These are phyloP conservation scores for Ptychodera flava DNA, from an alignment of 35 echinoderm and acorn worm species.

Conservation along the genomic window DNA sequence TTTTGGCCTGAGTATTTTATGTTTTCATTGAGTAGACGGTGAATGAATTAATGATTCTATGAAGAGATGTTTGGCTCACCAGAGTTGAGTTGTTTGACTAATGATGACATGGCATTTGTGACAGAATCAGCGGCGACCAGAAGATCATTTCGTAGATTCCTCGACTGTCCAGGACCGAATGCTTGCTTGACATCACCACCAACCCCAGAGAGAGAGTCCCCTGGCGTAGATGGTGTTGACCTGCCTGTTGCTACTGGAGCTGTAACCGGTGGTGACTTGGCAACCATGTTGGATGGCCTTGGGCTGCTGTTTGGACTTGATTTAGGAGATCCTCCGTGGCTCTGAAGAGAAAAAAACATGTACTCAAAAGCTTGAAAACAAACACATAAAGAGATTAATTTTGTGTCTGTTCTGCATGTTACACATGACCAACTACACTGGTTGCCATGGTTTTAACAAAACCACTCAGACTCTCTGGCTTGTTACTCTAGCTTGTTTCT, in stretches of 20 bases:
- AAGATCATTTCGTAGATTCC: conserved; percentile 88
- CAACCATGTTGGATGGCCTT: conserved; percentile 13
- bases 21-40: too few species aligned
- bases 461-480: too few species aligned
- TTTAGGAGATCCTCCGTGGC: conserved; percentile 72
- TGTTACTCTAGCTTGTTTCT: too few species aligned
- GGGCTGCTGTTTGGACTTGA: conserved; percentile 80
- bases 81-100: conserved; percentile 85
- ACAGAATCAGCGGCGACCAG: conserved; percentile 91
- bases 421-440: too few species aligned
- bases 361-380: too few species aligned
- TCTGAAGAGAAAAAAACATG: conserved; percentile 39
- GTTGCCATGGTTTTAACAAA: too few species aligned
- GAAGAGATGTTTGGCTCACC: too few species aligned
- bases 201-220: conserved; percentile 35
- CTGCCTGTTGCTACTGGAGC: neutral
- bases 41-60: too few species aligned
- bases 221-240: conserved; percentile 16
- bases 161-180: conserved; percentile 23
- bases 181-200: conserved; percentile 25
- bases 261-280: neutral
- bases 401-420: too few species aligned
- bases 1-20: too few species aligned
- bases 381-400: too few species aligned
- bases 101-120: conserved; percentile 98